These are phyloP conservation scores for Aurelia sp. DNA, from an alignment of 30 jellyfish, hydroid and myxozoan species.

Conservation along the genomic window DNA sequence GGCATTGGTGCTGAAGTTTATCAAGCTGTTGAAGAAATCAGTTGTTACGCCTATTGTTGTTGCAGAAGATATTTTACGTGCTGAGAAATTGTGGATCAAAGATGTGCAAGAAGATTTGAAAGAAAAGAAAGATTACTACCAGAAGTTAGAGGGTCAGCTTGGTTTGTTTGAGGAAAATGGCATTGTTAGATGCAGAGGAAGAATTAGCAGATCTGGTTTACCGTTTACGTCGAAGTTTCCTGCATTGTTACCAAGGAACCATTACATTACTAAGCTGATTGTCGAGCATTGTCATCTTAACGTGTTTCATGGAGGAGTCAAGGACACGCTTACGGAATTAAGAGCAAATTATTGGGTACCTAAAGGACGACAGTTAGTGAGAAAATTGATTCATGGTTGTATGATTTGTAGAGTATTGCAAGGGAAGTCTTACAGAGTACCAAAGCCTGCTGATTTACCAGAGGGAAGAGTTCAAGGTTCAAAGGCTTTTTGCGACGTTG, in stretches of 20 bases:
- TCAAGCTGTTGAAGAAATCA: slow-evolving; percentile 29
- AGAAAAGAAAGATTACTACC: neutral
- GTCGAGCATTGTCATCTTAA: slow-evolving; percentile 38
- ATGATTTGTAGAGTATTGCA: slow-evolving; percentile 22
- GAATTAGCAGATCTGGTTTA: slow-evolving; percentile 3
- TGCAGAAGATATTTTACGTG: slow-evolving; percentile 6
- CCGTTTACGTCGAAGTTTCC: slow-evolving; percentile 16
- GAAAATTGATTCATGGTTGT: slow-evolving; percentile 15
- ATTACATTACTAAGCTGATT: slow-evolving; percentile 26
- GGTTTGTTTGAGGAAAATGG: slow-evolving; percentile 30
- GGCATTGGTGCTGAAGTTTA: slow-evolving; percentile 23
- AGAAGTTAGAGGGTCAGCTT: slow-evolving; percentile 6
- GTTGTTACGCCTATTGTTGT: neutral
- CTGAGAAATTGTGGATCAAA: slow-evolving; percentile 31
- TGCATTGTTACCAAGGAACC: slow-evolving; percentile 34
- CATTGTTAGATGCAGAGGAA: slow-evolving; percentile 38
- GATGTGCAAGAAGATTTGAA: slow-evolving; percentile 13
- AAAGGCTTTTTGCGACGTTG: slow-evolving; percentile 14
- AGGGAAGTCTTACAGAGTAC: slow-evolving; percentile 41
- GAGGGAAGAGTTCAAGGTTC: slow-evolving; percentile 20
- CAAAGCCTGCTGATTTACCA: slow-evolving; percentile 34
- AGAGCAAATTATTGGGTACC: slow-evolving; percentile 54
- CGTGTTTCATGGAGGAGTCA: slow-evolving; percentile 26
- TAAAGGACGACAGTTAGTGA: slow-evolving; percentile 23
- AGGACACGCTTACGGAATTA: slow-evolving; percentile 39